Evolutionary conservation across 2,888 invertebrate genomes (phyloP), one percentile per base, ranked within the genome.

Genomic region (Dicyrtomina minuta): DNA sequence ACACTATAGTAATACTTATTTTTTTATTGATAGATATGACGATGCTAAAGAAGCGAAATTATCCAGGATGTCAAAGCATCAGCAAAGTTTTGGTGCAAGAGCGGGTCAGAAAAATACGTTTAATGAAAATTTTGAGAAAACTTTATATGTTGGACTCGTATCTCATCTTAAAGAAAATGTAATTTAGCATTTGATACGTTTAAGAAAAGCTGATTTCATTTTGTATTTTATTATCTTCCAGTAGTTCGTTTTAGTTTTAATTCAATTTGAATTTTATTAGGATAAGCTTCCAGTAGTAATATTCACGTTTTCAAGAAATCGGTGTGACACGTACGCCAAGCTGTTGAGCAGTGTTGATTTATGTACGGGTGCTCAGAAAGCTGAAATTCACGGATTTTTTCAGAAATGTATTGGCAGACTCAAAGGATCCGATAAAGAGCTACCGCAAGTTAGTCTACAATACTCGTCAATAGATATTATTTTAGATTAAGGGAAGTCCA

Each of bases 221-320:
- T n/a, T n/a, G n/a, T n/a, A n/a, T n/a, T n/a, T n/a, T n/a, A n/a
- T 56, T 8, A 26, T 15, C 26, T 27, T n/a, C 5, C 20, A 20
- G 53, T 20, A 53, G 4, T 24, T 22, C 6, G 8, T 51, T 51
- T 17, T n/a, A 12, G 12, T 51, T 6, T 10, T 10, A 6, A 3
- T 17, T 3, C 55, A 55, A 55, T 22, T 24, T 26, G 26, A n/a
- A 56, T 46, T 62, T 33, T 33, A 8, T 33, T 43, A 88, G 71
- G 90, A 96, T 78, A 89, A 93, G 80, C 84, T 99, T 66, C 99
- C 99, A 0, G 92, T 93, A 0, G 96, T 99, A 0, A 91, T 92
- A 0, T 99, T 99, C 81, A 94, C 93, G 0, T 87, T 99, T 75
- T 97, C 97, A 0, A 85, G 94, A 74, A 90, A 88, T 78, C 87